Evolutionary conservation across 92 coral and sea anemone species (phyloP).

Genomic region (Actinostola sp.): DNA sequence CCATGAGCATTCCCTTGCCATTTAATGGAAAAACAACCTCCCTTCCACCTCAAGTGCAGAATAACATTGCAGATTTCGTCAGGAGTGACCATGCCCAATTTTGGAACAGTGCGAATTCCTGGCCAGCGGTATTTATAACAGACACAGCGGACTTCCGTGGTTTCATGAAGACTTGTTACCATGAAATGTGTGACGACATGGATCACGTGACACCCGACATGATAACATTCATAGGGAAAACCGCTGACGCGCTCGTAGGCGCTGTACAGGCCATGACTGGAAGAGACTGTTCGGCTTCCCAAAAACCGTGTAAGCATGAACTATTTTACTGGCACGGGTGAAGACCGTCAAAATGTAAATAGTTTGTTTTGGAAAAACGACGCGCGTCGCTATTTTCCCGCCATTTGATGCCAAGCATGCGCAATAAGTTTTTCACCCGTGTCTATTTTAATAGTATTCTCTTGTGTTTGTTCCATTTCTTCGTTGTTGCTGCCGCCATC

Average conservation of each 20-base stretch:
- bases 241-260: conserved; percentile 41
- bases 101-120: conserved; percentile 47
- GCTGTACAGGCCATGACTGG: conserved; percentile 35
- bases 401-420: too few species aligned
- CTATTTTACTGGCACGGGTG: too few species aligned
- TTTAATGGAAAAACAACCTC: conserved; percentile 22
- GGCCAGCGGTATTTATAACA: conserved; percentile 63
- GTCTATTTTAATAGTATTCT: too few species aligned
- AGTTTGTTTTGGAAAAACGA: neutral
- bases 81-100: conserved; percentile 66
- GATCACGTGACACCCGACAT: conserved; percentile 56
- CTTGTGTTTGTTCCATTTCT: too few species aligned
- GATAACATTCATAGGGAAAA: conserved; percentile 54
- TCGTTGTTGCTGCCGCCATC: too few species aligned
- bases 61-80: conserved; percentile 8
- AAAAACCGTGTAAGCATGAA: neutral
- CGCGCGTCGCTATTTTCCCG: too few species aligned
- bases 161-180: conserved; percentile 67
- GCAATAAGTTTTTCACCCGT: too few species aligned
- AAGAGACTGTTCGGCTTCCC: conserved; percentile 23
- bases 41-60: accelerated
- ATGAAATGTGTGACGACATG: conserved; percentile 58
- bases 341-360: neutral
- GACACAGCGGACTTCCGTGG: conserved; percentile 81
- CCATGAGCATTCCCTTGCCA: conserved; percentile 14